Conservation (phyloP, 2,888 invertebrate species). For the Asteroscopus sphinx region DNA sequence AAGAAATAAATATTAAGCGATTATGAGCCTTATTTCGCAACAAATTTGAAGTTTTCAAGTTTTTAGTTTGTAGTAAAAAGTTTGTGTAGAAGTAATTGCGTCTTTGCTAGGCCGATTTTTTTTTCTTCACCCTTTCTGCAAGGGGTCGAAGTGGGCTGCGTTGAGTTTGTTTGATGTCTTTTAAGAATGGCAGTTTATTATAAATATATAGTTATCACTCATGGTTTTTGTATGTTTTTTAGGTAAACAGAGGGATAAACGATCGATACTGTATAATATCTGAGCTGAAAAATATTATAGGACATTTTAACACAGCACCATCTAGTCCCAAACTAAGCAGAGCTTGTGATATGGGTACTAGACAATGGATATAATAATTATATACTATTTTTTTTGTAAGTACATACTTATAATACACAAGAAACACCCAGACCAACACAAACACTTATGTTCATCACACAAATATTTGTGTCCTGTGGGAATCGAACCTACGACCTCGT, state of each 20-base stretch:
- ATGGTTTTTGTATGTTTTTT: slow-evolving; percentile 38
- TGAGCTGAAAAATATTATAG: not conserved
- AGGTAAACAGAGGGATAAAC: slow-evolving; percentile 12
- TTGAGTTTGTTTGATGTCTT: slow-evolving; percentile 59
- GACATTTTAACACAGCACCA: too few species aligned
- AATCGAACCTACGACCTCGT: too few species aligned
- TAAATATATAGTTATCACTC: slow-evolving; percentile 47
- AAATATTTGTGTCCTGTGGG: too few species aligned
- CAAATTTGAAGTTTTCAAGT: slow-evolving; percentile 15
- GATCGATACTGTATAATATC: slow-evolving; percentile 33
- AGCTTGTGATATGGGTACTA: too few species aligned
- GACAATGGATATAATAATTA: too few species aligned
- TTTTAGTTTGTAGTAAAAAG: slow-evolving; percentile 31
- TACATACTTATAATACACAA: too few species aligned
- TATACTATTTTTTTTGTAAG: too few species aligned
- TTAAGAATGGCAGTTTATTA: slow-evolving; percentile 57
- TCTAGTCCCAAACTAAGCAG: too few species aligned
- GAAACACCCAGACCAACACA: too few species aligned
- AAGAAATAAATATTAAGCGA: slow-evolving; percentile 43
- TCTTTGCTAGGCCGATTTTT: slow-evolving; percentile 81
- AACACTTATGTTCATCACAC: too few species aligned
- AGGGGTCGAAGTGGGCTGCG: slow-evolving; percentile 69
- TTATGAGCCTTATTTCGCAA: slow-evolving; percentile 61
- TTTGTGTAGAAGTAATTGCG: slow-evolving; percentile 84
- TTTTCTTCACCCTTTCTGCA: slow-evolving; percentile 70